Conservation (phyloP, 92 coral and sea anemone species). For the Anthopleura xanthogrammica region DNA sequence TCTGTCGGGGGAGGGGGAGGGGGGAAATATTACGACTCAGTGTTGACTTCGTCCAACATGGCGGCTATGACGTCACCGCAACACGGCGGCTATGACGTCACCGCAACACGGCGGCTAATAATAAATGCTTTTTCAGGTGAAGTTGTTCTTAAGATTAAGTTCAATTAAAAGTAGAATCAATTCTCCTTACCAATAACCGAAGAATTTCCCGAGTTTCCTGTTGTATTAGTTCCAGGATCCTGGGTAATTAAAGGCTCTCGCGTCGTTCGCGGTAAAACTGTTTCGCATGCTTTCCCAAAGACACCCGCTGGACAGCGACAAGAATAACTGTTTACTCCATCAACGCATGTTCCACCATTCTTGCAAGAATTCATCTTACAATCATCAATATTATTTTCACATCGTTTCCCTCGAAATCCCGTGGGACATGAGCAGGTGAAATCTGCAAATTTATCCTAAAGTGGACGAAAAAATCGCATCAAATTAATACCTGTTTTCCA, state of each 20-base stretch:
- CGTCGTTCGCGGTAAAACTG: constrained; percentile 24
- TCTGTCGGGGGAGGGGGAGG: background rate
- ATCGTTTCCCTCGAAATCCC: constrained; percentile 68
- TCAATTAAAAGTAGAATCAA: background rate
- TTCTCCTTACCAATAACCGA: constrained; percentile 23
- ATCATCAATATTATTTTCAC: constrained; percentile 59
- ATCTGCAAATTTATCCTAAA: constrained; percentile 69
- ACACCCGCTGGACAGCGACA: constrained; percentile 74
- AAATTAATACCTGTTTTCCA: background rate
- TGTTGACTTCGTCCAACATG: too few species aligned
- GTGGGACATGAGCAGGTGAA: constrained; percentile 70
- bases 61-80: background rate
- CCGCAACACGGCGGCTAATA: background rate
- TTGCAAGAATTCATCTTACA: constrained; percentile 61
- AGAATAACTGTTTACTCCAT: constrained; percentile 55
- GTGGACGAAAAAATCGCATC: background rate
- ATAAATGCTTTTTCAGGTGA: too few species aligned
- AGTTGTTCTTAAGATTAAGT: background rate
- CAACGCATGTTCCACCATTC: constrained; percentile 77
- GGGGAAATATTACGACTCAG: too few species aligned
- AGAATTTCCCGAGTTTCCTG: constrained; percentile 10
- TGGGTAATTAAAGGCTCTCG: background rate
- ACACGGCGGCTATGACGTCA: background rate
- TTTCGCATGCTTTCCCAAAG: constrained; percentile 59
- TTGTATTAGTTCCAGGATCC: constrained; percentile 1